A percentile compares a stretch with the other conserved stretches of the same genome.
Conservation (phyloP, 1,140 invertebrate species). For the Scylla paramamosain region DNA sequence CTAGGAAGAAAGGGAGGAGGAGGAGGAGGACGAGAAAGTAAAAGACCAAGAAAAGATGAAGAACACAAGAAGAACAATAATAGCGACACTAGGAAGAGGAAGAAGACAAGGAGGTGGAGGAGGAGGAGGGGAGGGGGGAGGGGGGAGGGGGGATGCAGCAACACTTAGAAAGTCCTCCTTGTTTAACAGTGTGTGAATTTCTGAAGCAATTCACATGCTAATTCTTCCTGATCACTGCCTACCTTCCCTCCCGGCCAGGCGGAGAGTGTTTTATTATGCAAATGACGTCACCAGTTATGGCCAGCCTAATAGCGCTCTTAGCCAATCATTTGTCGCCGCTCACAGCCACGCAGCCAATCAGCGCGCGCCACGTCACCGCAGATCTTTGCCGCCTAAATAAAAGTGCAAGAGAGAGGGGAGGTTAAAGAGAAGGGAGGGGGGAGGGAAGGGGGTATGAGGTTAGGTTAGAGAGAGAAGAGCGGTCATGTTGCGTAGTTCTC, state of each 20-base stretch:
- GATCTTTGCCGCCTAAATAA: constrained; percentile 59
- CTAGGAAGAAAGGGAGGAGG: no score
- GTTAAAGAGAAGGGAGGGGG: no score
- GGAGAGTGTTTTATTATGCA: constrained; percentile 75
- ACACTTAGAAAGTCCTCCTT: constrained; percentile 71
- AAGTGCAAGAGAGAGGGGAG: constrained; percentile 36
- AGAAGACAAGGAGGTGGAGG: not conserved
- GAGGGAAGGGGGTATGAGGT: not conserved
- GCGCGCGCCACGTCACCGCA: constrained; percentile 61
- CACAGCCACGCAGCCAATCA: constrained; percentile 57
- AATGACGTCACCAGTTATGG: constrained; percentile 70
- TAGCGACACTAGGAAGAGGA: no score
- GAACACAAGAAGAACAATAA: not conserved
- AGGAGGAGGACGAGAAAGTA: no score
- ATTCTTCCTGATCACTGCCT: constrained; percentile 72
- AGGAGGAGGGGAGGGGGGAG: not conserved
- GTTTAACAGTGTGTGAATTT: constrained; percentile 76
- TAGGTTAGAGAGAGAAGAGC: not conserved
- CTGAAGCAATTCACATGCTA: constrained; percentile 69
- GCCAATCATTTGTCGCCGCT: constrained; percentile 74
- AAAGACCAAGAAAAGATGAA: not conserved
- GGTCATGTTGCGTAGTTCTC: not conserved
- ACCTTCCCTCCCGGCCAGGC: constrained; percentile 69
- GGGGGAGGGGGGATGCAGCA: no score
- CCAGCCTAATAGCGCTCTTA: constrained; percentile 73